Base-by-base conservation (phyloP, 2,888 invertebrate species). In the Cheilosia urbana region DNA sequence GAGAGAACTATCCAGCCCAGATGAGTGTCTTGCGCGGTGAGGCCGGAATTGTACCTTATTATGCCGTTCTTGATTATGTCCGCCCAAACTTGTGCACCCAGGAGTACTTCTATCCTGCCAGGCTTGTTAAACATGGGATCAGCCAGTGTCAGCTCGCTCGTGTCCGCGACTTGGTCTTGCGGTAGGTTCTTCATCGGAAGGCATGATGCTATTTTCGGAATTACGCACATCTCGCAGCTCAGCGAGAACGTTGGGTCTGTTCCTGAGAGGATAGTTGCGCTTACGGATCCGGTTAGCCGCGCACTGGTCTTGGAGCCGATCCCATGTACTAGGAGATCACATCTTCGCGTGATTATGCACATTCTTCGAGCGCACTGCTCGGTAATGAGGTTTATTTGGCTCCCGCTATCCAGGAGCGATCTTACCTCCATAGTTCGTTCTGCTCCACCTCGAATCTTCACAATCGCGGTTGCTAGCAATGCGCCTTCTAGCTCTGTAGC, bases 21-120 rank as follows among this genome's bases (percentile, higher is more conserved):
- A 42, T 58, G 37, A 2, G 65, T 65, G 15, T 58, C 49, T 17
- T 68, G 68, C 3, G 51, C 66, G 17, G 60, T 68, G n/a, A 76
- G 13, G 6, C 60, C 68, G 19, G 60, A 40, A 9, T 21, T 4
- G 40, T 40, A 13, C 27, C 27, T 75, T 17, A 1, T 24, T 21
- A 75, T 40, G 45, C 45, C 21, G 49, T 42, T 15, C 58, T 49
- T 58, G 34, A 71, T 71, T 47, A 71, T 49, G 3, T 47, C n/a
- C n/a, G 47, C 58, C 71, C 60, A 71, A n/a, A 71, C 60, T 21
- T 58, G 60, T 13, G 71, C 60, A 27, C 60, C 71, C 51, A 71
- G 60, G 3, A 71, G 34, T 13, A 60, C 15, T 17, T 71, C 60
- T 1, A 58, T 19, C 13, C 27, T 58, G 24, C 27, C 30, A 5